phyloP scores from a whole-genome alignment of 2,113 vertebrate species.

The Anoplopoma fimbria region DNA sequence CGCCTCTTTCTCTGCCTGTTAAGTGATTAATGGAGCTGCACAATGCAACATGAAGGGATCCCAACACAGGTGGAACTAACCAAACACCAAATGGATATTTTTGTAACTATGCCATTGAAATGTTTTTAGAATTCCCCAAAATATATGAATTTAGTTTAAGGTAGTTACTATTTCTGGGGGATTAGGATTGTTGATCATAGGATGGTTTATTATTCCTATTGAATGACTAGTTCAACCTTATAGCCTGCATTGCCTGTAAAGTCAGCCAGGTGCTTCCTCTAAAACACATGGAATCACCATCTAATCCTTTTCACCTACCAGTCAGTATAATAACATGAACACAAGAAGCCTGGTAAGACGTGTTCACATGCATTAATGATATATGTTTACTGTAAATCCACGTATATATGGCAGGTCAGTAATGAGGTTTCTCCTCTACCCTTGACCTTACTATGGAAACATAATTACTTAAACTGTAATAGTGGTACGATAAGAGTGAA shows the following conservation, averaged over 20 bases:
- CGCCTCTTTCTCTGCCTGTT: slow-evolving; percentile 31
- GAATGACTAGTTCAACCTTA: not conserved
- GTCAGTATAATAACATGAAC: not conserved
- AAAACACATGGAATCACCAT: not conserved
- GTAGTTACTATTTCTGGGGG: not conserved
- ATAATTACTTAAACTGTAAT: not conserved
- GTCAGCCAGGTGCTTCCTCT: not conserved
- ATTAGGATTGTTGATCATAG: not conserved
- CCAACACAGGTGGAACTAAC: slow-evolving; percentile 33
- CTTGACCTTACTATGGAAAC: not conserved
- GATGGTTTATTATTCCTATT: not conserved
- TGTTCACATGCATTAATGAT: not conserved
- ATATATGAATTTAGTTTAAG: not conserved
- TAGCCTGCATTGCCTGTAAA: not conserved
- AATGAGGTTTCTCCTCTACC: not conserved
- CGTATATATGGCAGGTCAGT: not conserved
- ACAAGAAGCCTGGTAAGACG: not conserved
- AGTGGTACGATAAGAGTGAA: not conserved
- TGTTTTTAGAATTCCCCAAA: not conserved
- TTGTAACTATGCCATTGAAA: not conserved
- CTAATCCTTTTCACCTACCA: not conserved
- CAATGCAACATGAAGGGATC: slow-evolving; percentile 24
- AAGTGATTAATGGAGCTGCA: slow-evolving; percentile 56
- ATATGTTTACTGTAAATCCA: not conserved
- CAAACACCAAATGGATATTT: slow-evolving; percentile 18